phyloP scores from a whole-genome alignment of 2,113 vertebrate species.

The Phalacrocorax carbo region DNA sequence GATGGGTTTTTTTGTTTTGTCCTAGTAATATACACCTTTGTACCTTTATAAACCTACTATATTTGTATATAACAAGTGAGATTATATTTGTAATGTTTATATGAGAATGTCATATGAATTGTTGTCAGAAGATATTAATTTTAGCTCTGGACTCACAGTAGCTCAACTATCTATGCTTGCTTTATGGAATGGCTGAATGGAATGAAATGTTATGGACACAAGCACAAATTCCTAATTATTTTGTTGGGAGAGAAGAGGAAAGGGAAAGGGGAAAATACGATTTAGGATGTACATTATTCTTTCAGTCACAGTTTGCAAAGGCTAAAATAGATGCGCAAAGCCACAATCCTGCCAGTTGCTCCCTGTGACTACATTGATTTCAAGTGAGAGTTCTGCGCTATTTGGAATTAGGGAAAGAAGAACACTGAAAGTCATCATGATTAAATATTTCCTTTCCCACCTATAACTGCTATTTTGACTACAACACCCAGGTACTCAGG shows the following conservation, averaged over 20 bases:
- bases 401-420: not conserved
- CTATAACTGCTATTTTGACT: not conserved
- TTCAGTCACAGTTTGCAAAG: not conserved
- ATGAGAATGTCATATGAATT: not conserved
- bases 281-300: not conserved
- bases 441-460: not conserved
- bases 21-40: not conserved
- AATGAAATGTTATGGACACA: not conserved
- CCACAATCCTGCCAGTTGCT: not conserved
- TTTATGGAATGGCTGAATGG: not conserved
- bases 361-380: not conserved
- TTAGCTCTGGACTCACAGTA: not conserved
- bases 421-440: not conserved
- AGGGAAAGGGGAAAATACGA: not conserved
- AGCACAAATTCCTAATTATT: not conserved
- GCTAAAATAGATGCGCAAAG: not conserved
- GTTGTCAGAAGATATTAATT: not conserved
- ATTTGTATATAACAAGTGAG: not conserved
- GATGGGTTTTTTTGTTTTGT: not conserved
- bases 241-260: not conserved
- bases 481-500: not conserved
- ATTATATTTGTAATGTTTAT: not conserved
- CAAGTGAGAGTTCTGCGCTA: not conserved
- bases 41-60: not conserved
- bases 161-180: not conserved